Conservation (phyloP, 2,797 vertebrate species). For the Pachyuromys duprasi region DNA sequence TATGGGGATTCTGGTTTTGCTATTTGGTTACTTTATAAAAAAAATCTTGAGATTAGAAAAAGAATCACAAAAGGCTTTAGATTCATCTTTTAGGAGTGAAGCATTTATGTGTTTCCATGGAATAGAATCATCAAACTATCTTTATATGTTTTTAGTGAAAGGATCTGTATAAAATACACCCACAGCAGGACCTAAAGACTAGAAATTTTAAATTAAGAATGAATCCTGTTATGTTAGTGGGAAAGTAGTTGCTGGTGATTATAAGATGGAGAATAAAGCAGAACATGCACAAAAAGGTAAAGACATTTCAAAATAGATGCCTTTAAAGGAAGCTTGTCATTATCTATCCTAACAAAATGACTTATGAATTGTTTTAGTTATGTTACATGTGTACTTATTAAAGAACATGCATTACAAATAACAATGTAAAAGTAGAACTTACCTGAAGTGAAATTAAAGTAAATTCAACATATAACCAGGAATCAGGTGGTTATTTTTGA, state of each 20-base stretch:
- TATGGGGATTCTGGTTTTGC: neutral
- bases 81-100: conserved; percentile 37
- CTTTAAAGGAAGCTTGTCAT: neutral
- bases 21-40: neutral
- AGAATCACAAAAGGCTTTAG: conserved; percentile 47
- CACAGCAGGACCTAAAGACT: conserved; percentile 33
- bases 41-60: conserved; percentile 47
- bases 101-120: conserved; percentile 28
- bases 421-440: neutral
- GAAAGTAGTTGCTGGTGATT: conserved; percentile 5
- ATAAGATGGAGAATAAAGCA: neutral
- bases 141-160: conserved; percentile 39
- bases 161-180: conserved; percentile 50
- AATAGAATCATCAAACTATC: conserved; percentile 35
- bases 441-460: neutral
- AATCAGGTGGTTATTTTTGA: neutral
- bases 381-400: neutral
- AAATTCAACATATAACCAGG: neutral
- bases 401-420: neutral
- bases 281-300: neutral
- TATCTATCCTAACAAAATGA: neutral
- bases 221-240: neutral
- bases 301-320: neutral
- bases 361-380: neutral
- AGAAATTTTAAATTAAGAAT: conserved; percentile 48